Base-by-base conservation (phyloP, 2,797 vertebrate species). In the Protonibea diacanthus region DNA sequence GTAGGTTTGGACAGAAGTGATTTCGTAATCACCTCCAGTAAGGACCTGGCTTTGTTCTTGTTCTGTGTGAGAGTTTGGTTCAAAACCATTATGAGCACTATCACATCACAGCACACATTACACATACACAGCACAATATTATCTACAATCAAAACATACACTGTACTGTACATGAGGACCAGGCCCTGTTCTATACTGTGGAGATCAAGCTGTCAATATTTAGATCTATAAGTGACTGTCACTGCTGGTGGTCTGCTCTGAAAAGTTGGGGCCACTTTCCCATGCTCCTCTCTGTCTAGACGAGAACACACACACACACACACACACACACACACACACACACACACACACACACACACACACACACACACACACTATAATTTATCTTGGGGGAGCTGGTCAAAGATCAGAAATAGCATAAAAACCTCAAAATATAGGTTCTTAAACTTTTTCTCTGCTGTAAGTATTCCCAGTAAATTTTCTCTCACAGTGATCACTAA, bases 241-340 rank as follows among this genome's bases (percentile, higher is more conserved):
- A 62, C 72, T 75, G 76, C 63, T 88, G 85, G 82, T 88, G 87
- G 82, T 81, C 88, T 78, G 29, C 51, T 62, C 63, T 57, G 38
- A 18, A 65, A 72, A 42, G 49, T 55, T 15, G 0, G 60, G 76
- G 83, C 40, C 80, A 86, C 66, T 88, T 91, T 90, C 82, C 58
- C 86, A 89, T 29, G 70, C 56, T 90, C 64, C 55, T 55, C 61
- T 81, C 62, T 29, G 79, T 72, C 61, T 63, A 58, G 61, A 70
- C 40, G 7, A 66, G 23, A 21, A 68, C 38, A 68, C 74, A 69
- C 57, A 71, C 66, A 77, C 59, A 64, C 78, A 66, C 70, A 72
- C 59, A 48, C 33, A 61, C 59, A 65, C 63, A 63, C 72, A 38
- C 71, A 38, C 66, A 42, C 38, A 40, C 45, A 78, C 53, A 56